Evolutionary conservation across 1,140 invertebrate species (phyloP).

Genomic region (Drosophila lacteicornis): DNA sequence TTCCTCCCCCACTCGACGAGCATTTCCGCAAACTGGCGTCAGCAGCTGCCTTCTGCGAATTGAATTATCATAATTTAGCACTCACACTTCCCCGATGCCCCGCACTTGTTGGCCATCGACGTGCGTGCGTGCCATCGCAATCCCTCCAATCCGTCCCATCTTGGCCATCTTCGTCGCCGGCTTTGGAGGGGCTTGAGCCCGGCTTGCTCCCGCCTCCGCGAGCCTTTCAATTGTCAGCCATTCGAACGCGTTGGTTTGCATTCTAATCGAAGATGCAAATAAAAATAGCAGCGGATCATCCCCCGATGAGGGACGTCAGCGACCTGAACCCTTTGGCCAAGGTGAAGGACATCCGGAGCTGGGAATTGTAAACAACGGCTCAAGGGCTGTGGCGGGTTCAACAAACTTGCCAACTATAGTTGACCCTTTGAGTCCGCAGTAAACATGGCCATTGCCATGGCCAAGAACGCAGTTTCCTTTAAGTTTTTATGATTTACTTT

Average conservation of each 20-base stretch:
- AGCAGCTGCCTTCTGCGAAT: slow-evolving; percentile 41
- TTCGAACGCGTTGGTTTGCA: slow-evolving; percentile 43
- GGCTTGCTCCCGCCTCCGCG: slow-evolving; percentile 1
- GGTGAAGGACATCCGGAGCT: slow-evolving; percentile 28
- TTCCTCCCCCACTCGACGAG: slow-evolving; percentile 23
- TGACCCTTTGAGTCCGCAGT: slow-evolving; percentile 12
- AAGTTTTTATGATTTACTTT: not conserved
- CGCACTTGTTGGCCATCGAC: slow-evolving; percentile 14
- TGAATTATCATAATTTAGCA: slow-evolving; percentile 67
- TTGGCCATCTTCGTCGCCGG: slow-evolving; percentile 21
- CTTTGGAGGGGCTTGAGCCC: not conserved
- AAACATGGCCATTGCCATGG: slow-evolving; percentile 9
- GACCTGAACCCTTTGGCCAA: slow-evolving; percentile 40
- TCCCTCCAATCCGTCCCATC: slow-evolving; percentile 16
- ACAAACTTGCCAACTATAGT: slow-evolving; percentile 23
- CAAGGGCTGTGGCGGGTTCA: slow-evolving; percentile 32
- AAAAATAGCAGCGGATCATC: slow-evolving; percentile 39
- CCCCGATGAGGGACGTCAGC: slow-evolving; percentile 26
- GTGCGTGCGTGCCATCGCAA: slow-evolving; percentile 37
- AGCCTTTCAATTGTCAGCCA: slow-evolving; percentile 50
- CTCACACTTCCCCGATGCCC: not conserved
- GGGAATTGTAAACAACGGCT: slow-evolving; percentile 21
- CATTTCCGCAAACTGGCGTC: slow-evolving; percentile 61
- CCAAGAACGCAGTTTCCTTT: not conserved
- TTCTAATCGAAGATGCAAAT: slow-evolving; percentile 57